Evolutionary conservation across 2,113 vertebrate species (phyloP).

Genomic region (Tinamus guttatus): DNA sequence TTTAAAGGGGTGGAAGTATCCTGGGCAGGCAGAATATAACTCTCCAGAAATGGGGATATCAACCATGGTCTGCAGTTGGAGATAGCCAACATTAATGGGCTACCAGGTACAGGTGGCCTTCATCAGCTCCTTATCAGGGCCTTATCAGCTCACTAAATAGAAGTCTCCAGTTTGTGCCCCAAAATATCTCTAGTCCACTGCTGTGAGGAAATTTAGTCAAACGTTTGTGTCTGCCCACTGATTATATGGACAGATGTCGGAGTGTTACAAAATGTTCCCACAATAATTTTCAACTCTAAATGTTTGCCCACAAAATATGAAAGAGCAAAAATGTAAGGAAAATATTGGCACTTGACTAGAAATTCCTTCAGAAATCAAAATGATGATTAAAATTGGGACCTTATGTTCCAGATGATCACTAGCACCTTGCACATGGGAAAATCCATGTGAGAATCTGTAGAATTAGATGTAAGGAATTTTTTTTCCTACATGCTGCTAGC

Average conservation of each 20-base stretch:
- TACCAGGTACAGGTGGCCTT: background rate
- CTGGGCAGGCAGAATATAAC: background rate
- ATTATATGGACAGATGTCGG: background rate
- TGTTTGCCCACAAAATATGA: background rate
- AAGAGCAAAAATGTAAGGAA: background rate
- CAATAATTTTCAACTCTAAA: background rate
- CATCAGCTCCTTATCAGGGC: too few species aligned
- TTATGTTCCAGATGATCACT: background rate
- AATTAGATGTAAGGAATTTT: background rate
- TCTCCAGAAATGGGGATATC: background rate
- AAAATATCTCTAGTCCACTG: background rate
- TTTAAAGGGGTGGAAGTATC: background rate
- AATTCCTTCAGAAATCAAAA: slow-evolving; percentile 10
- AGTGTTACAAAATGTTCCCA: background rate
- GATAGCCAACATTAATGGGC: background rate
- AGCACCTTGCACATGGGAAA: background rate
- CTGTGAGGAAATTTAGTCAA: background rate
- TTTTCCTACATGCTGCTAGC: background rate
- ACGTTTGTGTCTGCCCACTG: background rate
- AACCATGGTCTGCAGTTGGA: background rate
- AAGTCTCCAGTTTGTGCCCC: background rate
- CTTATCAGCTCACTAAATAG: background rate
- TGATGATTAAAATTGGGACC: background rate
- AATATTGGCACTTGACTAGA: background rate
- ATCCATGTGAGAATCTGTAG: background rate